Evolutionary conservation across 2,888 invertebrate genomes (phyloP).

Genomic region (Argyra leucocephala): DNA sequence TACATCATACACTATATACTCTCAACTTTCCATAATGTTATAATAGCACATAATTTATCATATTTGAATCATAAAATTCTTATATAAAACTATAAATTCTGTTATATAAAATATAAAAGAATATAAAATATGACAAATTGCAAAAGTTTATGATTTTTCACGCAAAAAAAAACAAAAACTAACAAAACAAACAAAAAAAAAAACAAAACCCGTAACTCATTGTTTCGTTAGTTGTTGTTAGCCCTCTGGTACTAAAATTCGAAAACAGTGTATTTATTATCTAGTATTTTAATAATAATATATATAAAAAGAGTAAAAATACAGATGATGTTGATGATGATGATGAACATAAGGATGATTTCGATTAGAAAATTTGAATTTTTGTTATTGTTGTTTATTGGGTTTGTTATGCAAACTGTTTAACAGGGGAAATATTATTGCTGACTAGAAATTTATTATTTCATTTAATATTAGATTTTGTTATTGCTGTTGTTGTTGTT

Average conservation of each 20-base stretch:
- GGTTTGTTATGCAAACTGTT: not conserved
- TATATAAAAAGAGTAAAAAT: too few relatives aligned
- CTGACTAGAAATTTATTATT: not conserved
- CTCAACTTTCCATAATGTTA: not conserved
- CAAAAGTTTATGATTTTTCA: constrained; percentile 6
- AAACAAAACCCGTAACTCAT: not conserved
- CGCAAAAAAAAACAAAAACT: not conserved
- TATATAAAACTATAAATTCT: constrained; percentile 4
- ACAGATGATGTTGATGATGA: not conserved
- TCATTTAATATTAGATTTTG: not conserved
- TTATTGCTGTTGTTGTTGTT: too few relatives aligned
- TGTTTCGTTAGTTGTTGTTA: not conserved
- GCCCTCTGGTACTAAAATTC: not conserved
- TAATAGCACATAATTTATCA: constrained; percentile 6
- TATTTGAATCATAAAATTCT: constrained; percentile 1
- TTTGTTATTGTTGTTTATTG: too few relatives aligned
- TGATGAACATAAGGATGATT: not conserved
- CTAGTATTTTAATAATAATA: not conserved
- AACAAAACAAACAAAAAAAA: not conserved
- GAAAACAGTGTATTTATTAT: not conserved
- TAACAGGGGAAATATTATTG: not conserved
- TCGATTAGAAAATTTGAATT: not conserved
- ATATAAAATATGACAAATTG: not conserved
- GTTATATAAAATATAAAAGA: not conserved
- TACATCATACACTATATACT: not conserved